phyloP scores from a whole-genome alignment of 2,113 vertebrate species.

The Podocnemis expansa region DNA sequence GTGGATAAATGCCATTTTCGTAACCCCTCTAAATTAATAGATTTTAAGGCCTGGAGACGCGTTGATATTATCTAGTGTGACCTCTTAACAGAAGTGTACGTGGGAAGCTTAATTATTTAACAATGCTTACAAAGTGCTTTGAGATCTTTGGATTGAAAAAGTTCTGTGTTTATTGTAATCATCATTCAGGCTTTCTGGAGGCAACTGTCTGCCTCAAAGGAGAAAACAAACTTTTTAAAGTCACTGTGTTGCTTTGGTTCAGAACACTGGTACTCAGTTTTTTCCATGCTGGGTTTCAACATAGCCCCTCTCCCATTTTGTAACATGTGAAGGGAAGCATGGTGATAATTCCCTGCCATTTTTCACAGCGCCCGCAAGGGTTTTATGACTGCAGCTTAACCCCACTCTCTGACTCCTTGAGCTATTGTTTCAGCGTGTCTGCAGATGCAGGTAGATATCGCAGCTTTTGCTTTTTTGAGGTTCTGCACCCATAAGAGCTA shows the following conservation, averaged over 20 bases:
- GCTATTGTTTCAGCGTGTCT: not conserved
- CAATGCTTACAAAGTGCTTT: not conserved
- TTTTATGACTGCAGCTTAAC: not conserved
- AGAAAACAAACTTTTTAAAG: not conserved
- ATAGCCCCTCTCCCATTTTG: not conserved
- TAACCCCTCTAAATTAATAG: rapidly evolving
- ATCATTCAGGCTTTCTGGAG: not conserved
- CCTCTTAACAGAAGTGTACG: not conserved
- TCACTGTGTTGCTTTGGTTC: not conserved
- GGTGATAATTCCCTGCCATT: not conserved
- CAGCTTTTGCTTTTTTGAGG: not conserved
- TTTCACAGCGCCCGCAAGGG: not conserved
- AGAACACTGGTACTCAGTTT: not conserved
- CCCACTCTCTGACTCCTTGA: not conserved
- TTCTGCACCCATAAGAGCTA: not conserved
- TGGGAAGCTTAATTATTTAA: not conserved
- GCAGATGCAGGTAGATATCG: not conserved
- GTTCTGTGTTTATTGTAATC: not conserved
- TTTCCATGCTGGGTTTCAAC: not conserved
- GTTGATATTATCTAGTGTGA: not conserved
- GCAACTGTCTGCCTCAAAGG: not conserved
- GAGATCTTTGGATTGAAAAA: not conserved
- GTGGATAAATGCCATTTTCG: not conserved
- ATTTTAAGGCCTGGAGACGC: not conserved
- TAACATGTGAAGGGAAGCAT: not conserved